phyloP scores from a whole-genome alignment of 2,888 invertebrate species.

The Eupithecia dodoneata region DNA sequence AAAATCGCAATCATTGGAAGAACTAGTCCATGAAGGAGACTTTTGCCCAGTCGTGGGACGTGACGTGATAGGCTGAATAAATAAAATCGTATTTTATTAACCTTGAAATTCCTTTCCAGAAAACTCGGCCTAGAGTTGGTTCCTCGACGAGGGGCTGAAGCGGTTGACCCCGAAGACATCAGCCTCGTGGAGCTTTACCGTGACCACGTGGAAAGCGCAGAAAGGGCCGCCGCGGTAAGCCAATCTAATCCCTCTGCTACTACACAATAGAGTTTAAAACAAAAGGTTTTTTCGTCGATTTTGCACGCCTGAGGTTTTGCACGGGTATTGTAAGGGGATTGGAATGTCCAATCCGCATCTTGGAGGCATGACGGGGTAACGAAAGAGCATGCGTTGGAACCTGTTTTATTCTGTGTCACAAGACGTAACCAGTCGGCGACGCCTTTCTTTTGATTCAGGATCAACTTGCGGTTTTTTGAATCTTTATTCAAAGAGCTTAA shows the following conservation, averaged over 20 bases:
- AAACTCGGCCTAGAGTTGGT: slow-evolving; percentile 96
- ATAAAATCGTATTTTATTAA: neutral
- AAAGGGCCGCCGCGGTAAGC: slow-evolving; percentile 89
- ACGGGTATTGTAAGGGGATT: slow-evolving; percentile 43
- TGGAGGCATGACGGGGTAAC: slow-evolving; percentile 39
- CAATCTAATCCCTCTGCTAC: slow-evolving; percentile 13
- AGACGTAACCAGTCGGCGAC: slow-evolving; percentile 35
- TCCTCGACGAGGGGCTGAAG: slow-evolving; percentile 94
- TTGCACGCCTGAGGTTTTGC: slow-evolving; percentile 40
- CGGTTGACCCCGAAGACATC: slow-evolving; percentile 95
- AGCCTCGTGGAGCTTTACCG: slow-evolving; percentile 95
- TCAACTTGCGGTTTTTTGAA: slow-evolving; percentile 23
- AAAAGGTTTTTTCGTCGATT: slow-evolving; percentile 28
- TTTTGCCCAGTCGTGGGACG: neutral
- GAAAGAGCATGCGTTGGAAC: slow-evolving; percentile 40
- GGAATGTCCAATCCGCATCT: slow-evolving; percentile 43
- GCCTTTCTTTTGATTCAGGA: slow-evolving; percentile 32
- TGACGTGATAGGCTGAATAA: neutral
- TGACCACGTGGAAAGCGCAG: slow-evolving; percentile 90
- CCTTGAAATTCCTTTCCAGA: slow-evolving; percentile 79
- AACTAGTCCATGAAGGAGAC: neutral
- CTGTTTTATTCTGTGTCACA: slow-evolving; percentile 43
- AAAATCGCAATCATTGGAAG: neutral
- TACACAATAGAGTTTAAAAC: slow-evolving; percentile 21
- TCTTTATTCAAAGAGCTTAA: no score